phyloP scores from a whole-genome alignment of 2,797 vertebrate genomes.

The Notamacropus eugenii region DNA sequence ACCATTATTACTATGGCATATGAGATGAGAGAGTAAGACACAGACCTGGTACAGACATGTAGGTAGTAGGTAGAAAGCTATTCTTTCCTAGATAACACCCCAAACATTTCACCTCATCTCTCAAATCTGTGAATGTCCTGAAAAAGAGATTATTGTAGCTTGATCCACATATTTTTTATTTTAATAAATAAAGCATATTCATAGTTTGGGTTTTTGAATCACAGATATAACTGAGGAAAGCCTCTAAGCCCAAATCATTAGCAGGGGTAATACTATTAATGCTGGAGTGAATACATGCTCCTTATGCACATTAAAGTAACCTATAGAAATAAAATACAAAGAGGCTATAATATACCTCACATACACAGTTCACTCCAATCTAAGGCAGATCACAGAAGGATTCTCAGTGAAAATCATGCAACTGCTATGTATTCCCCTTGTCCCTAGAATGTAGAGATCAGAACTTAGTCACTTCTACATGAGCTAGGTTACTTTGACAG shows the following conservation, averaged over 20 bases:
- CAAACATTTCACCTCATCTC: background rate
- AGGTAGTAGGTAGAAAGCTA: background rate
- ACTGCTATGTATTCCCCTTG: conserved; percentile 2
- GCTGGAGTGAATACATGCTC: conserved; percentile 61
- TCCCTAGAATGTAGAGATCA: conserved; percentile 56
- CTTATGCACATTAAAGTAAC: background rate
- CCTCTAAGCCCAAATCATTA: conserved; percentile 58
- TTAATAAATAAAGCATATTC: conserved; percentile 84
- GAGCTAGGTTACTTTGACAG: conserved; percentile 53
- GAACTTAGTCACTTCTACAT: conserved; percentile 44
- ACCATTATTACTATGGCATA: background rate
- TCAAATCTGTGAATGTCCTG: background rate
- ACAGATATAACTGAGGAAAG: conserved; percentile 82
- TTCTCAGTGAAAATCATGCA: background rate
- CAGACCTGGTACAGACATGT: background rate
- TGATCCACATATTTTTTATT: conserved; percentile 75
- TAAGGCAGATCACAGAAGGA: conserved; percentile 46
- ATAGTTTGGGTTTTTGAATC: conserved; percentile 75
- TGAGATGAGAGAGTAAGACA: background rate
- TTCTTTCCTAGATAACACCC: background rate
- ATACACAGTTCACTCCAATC: conserved; percentile 42
- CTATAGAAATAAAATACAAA: background rate
- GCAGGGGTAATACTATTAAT: conserved; percentile 57
- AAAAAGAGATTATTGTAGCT: conserved; percentile 8
- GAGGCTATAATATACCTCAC: conserved; percentile 48